These are phyloP conservation scores for Rhinolophus ferrumequinum DNA, from an alignment of 2,113 vertebrate genomes.

Conservation along the genomic window DNA sequence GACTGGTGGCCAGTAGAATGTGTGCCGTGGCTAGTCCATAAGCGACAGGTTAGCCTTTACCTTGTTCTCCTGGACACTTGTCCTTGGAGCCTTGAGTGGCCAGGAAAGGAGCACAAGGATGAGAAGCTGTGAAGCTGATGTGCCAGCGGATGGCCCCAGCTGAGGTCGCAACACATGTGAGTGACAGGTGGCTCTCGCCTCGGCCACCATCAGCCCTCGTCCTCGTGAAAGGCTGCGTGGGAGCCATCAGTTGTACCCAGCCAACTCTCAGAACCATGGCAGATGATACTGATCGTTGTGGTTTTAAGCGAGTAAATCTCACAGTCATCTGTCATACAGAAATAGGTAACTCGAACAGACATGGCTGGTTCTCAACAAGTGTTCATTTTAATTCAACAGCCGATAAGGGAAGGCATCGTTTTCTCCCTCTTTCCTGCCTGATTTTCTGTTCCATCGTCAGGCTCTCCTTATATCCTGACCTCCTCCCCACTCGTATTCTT, in stretches of 20 bases:
- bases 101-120: not conserved
- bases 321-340: not conserved
- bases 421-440: not conserved
- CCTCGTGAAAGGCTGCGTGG: not conserved
- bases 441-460: not conserved
- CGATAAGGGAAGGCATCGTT: not conserved
- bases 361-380: not conserved
- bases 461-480: not conserved
- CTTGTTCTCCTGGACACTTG: not conserved
- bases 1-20: accelerated
- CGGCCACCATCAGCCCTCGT: not conserved
- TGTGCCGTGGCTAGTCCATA: not conserved
- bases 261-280: not conserved
- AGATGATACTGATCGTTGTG: not conserved
- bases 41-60: not conserved
- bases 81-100: not conserved
- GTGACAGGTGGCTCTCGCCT: not conserved
- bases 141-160: no score
- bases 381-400: not conserved
- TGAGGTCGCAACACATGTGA: accelerated
- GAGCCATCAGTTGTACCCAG: not conserved
- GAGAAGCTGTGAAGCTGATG: accelerated
- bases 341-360: not conserved
- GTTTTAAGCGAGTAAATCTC: not conserved
- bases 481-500: no score